Base-by-base conservation (phyloP, 2,888 invertebrate genomes). In the Leptinotarsa tumamoca region DNA sequence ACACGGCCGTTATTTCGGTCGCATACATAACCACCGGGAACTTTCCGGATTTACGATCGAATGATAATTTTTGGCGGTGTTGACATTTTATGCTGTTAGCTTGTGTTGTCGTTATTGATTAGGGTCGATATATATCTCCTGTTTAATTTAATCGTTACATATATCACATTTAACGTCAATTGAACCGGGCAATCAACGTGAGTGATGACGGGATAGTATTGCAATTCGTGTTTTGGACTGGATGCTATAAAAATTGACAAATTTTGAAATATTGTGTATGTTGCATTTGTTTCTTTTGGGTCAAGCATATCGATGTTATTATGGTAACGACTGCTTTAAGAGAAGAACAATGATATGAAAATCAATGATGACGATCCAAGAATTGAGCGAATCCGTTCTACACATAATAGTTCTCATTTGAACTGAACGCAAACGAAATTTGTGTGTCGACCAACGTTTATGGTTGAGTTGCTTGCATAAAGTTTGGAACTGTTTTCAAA, bases 81-180 rank as follows among this genome's bases (percentile, higher is more conserved):
- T 63, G 63, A 43, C 63, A 7, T 63, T 63, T 63, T 43, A 63
- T 63, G n/a, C 33, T 63, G 63, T 33, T 63, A 63, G 63, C 18
- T 43, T n/a, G 63, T 27, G n/a, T 72, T 72, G 68, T 71, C 69
- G 58, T 63, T 74, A 77, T 77, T 71, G 73, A 78, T 75, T 69
- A 71, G 52, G 49, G 63, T 69, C 73, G 73, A 79, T 76, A 73
- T 77, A 71, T 72, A 73, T 71, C 73, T 75, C 69, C 70, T 67
- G 67, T 75, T 75, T 69, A 78, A 73, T 74, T 71, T 67, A 72
- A 77, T 71, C 61, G 76, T 63, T 75, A 63, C 75, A 71, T 79
- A 67, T 73, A 77, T 75, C 75, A 72, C 52, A 50, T 63, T 73
- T 78, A 78, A 78, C 73, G 71, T 54, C 43, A 51, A 77, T 77